Evolutionary conservation across 2,888 invertebrate genomes (phyloP).

Genomic region (Acanthococcus lagerstroemiae): DNA sequence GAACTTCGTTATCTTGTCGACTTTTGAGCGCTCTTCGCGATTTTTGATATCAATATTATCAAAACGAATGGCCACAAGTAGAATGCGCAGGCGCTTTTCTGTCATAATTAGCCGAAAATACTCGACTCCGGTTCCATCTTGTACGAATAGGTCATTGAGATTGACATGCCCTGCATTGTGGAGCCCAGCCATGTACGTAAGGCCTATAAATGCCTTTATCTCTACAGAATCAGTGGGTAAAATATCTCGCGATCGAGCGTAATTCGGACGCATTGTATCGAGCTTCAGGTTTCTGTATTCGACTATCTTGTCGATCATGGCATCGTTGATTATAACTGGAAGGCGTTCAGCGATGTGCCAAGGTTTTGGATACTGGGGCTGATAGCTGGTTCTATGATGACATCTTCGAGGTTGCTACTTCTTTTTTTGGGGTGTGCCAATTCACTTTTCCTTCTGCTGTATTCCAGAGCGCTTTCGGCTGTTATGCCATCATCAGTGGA

Average conservation of each 20-base stretch:
- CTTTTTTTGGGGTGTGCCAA: too few species aligned
- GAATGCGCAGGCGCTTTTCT: not conserved
- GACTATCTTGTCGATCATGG: not conserved
- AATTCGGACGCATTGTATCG: not conserved
- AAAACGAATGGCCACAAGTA: not conserved
- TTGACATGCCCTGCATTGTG: too few species aligned
- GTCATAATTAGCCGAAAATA: not conserved
- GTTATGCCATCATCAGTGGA: too few species aligned
- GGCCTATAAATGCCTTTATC: not conserved
- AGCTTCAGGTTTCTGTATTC: not conserved
- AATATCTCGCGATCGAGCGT: not conserved
- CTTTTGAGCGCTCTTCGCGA: not conserved
- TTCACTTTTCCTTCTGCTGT: too few species aligned
- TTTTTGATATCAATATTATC: conserved; percentile 2
- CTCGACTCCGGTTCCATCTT: too few species aligned
- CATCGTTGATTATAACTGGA: not conserved
- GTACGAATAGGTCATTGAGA: too few species aligned
- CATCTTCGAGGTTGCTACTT: too few species aligned
- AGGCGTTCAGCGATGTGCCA: not conserved
- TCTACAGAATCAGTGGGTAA: not conserved
- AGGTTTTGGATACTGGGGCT: too few species aligned
- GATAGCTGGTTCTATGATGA: too few species aligned
- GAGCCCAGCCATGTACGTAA: not conserved
- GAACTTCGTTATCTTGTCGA: not conserved
- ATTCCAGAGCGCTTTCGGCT: too few species aligned